Evolutionary conservation across 1,140 invertebrate genomes (phyloP).

Genomic region (Drosophila lowei): DNA sequence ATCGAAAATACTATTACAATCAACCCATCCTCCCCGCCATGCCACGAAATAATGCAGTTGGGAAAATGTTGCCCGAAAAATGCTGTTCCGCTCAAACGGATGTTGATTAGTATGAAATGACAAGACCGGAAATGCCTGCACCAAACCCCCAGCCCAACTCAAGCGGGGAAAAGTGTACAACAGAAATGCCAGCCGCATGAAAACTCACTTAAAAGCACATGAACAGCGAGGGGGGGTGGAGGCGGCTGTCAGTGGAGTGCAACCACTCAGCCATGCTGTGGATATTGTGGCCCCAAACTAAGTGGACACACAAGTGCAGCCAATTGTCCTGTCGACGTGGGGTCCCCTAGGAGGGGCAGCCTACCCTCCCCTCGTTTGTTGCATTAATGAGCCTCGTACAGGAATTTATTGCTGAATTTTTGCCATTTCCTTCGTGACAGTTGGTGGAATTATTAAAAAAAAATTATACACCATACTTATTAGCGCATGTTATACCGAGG

Average conservation of each 20-base stretch:
- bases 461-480: constrained; percentile 35
- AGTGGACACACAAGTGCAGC: constrained; percentile 64
- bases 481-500: constrained; percentile 25
- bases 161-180: constrained; percentile 17
- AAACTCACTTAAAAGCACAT: constrained; percentile 43
- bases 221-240: constrained; percentile 13
- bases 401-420: constrained; percentile 66
- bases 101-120: constrained; percentile 78
- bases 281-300: constrained; percentile 39
- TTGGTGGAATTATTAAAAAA: constrained; percentile 58
- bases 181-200: constrained; percentile 21
- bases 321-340: constrained; percentile 55
- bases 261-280: constrained; percentile 42
- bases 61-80: constrained; percentile 29
- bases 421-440: constrained; percentile 40
- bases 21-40: background rate
- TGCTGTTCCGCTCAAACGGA: constrained; percentile 49
- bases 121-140: constrained; percentile 56
- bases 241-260: constrained; percentile 23
- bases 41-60: constrained; percentile 42
- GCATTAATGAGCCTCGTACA: constrained; percentile 66
- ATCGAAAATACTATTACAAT: constrained; percentile 48
- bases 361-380: constrained; percentile 13
- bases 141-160: constrained; percentile 1
- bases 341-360: background rate